phyloP scores from a whole-genome alignment of 2,797 vertebrate species.

The Micropoecilia bifurca region DNA sequence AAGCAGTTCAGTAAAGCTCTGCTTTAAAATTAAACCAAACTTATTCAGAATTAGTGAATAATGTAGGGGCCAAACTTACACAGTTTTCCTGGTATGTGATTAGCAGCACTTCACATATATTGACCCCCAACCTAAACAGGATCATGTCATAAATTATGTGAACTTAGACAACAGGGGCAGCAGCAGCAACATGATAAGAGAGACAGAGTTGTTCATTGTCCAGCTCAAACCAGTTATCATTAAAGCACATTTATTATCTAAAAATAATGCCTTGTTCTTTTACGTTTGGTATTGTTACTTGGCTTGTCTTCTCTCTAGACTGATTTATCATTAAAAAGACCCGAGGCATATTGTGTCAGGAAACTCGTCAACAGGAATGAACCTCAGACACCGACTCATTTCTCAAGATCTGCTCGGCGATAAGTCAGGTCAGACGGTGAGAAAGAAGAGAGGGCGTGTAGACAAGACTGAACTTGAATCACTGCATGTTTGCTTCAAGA shows the following conservation, averaged over 20 bases:
- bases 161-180: conserved; percentile 36
- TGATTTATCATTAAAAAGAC: background rate
- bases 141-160: conserved; percentile 39
- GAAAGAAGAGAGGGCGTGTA: conserved; percentile 5
- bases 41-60: background rate
- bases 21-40: background rate
- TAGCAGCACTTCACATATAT: background rate
- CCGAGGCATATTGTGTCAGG: background rate
- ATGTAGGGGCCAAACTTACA: background rate
- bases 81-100: background rate
- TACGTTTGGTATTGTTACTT: background rate
- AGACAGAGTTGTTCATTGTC: conserved; percentile 45
- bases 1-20: background rate
- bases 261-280: conserved; percentile 1
- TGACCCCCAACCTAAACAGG: conserved; percentile 7
- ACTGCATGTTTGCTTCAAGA: conserved; percentile 37
- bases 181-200: conserved; percentile 23
- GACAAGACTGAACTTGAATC: conserved; percentile 47
- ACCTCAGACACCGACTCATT: conserved; percentile 37
- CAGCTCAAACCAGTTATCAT: conserved; percentile 18
- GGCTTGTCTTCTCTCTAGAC: background rate
- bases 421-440: conserved; percentile 6
- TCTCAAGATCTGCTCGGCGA: conserved; percentile 20
- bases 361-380: conserved; percentile 7
- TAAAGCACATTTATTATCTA: conserved; percentile 19